Conservation (phyloP, 2,888 invertebrate species). For the Cheilosia vulpina region DNA sequence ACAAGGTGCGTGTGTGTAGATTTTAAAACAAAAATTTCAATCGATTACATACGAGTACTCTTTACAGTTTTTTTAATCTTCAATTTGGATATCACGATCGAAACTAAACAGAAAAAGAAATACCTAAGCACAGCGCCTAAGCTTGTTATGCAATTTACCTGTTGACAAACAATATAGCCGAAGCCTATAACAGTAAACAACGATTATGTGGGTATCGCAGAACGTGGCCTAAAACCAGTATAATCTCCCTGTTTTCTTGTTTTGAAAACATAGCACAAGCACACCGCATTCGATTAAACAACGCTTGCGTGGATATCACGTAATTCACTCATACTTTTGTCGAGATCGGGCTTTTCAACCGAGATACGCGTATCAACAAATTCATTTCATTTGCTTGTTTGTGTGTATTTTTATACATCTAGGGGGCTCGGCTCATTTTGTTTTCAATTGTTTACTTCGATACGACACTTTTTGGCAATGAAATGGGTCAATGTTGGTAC, state of each 20-base stretch:
- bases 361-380: background rate
- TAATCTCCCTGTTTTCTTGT: background rate
- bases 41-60: too few relatives aligned
- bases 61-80: background rate
- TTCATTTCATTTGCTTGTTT: conserved; percentile 11
- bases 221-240: background rate
- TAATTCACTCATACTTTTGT: background rate
- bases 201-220: background rate
- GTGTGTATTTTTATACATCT: conserved; percentile 15
- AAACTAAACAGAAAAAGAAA: background rate
- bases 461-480: conserved; percentile 18
- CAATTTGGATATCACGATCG: background rate
- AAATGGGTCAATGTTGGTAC: conserved; percentile 46
- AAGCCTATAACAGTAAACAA: background rate
- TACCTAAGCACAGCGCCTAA: background rate
- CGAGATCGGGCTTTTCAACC: background rate
- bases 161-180: background rate
- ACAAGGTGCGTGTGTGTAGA: background rate
- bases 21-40: background rate
- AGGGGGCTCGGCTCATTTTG: conserved; percentile 45
- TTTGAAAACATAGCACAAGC: conserved; percentile 1
- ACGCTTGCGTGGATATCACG: background rate
- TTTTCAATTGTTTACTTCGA: conserved; percentile 5
- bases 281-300: background rate
- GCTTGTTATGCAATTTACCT: background rate